Base-by-base conservation (phyloP, 2,888 invertebrate genomes). In the Aphidius colemani region DNA sequence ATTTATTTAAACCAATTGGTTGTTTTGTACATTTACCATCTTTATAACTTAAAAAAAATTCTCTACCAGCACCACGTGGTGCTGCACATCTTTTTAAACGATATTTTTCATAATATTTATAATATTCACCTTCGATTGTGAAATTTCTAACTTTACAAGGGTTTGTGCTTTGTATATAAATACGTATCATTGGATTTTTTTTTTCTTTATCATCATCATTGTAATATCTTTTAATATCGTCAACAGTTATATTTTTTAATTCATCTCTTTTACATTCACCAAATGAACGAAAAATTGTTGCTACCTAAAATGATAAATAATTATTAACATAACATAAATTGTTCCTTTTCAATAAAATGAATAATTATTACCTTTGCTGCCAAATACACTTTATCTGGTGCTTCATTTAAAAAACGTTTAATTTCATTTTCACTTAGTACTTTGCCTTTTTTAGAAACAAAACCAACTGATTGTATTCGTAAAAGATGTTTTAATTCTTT, bases 341-440 rank as follows among this genome's bases (percentile, higher is more conserved):
- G 7, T 1, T n/a, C n/a, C n/a, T n/a, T 11, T 10, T 9, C 6
- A 7, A 48, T 11, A 48, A 6, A 11, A n/a, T 48, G 2, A 11
- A 9, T 11, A 49, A 49, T 49, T 49, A 49, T 13, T 49, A 66
- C 61, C 65, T 63, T 72, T 49, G 62, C 66, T 7, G 60, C 62
- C 41, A 72, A 61, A 60, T 62, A 69, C 45, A 64, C 53, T 18
- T 57, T 30, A 59, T 72, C 68, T 13, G 68, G 64, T 10, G 70
- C 71, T 49, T 63, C 45, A n/a, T 30, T 39, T n/a, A 64, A 41
- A 58, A 64, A 66, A 30, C 49, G 49, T 53, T 64, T 13, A 7
- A 64, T 40, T 41, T 66, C 50, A 4, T 57, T 44, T 41, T 51
- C 45, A 11, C 56, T 50, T 8, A 66, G 61, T 44, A 59, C 59